Conservation (phyloP, 1,140 invertebrate species). For the Archegozetes longisetosus region DNA sequence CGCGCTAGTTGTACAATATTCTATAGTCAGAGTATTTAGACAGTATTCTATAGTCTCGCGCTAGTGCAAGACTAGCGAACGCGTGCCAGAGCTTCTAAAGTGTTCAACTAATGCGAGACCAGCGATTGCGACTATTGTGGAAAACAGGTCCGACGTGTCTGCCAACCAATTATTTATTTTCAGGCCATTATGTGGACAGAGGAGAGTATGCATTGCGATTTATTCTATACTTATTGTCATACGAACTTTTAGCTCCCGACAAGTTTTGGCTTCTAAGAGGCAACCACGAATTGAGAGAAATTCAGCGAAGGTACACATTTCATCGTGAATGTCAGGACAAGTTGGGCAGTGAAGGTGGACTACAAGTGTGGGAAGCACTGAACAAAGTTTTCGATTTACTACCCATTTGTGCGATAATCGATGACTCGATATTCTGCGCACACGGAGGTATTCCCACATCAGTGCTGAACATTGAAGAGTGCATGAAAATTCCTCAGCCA, state of each 20-base stretch:
- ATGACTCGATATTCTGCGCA: constrained; percentile 47
- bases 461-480: constrained; percentile 31
- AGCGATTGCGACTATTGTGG: constrained; percentile 45
- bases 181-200: constrained; percentile 50
- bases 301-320: constrained; percentile 55
- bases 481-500: constrained; percentile 44
- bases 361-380: constrained; percentile 45
- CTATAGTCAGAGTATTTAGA: too few species aligned
- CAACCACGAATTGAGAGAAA: constrained; percentile 45
- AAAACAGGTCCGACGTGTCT: constrained; percentile 37
- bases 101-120: constrained; percentile 35
- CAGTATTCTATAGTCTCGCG: too few species aligned
- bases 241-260: constrained; percentile 41
- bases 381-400: constrained; percentile 53
- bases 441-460: constrained; percentile 58
- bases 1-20: too few species aligned
- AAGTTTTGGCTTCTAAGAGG: constrained; percentile 44
- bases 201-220: constrained; percentile 40
- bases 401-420: constrained; percentile 51
- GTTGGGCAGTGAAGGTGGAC: constrained; percentile 43
- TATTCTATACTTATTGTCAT: constrained; percentile 40
- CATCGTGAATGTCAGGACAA: constrained; percentile 42
- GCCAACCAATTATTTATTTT: constrained; percentile 41
- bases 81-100: constrained; percentile 39
- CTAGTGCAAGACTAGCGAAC: constrained; percentile 42